phyloP scores from a whole-genome alignment of 2,113 vertebrate species.

The cattle (Bos taurus) region ARS-UCD2.0 NC_037351.1:2964001-2964500 shows the following conservation, averaged over 20 bases:
- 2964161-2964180: neutral
- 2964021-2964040: accelerated
- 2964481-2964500: neutral
- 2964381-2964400: neutral
- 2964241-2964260: neutral
- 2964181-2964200: neutral
- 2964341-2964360: neutral
- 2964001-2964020: accelerated
- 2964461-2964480: neutral
- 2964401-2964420: neutral
- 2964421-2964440: neutral
- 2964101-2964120: accelerated
- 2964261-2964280: accelerated
- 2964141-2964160: neutral
- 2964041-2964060: neutral
- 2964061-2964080: neutral
- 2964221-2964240: accelerated
- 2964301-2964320: accelerated
- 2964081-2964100: accelerated
- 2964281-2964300: neutral
- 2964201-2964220: neutral
- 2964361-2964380: neutral
- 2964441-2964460: neutral
- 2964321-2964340: neutral
- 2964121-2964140: accelerated